phyloP scores from a whole-genome alignment of 2,113 vertebrate genomes.

The Oryctolagus cuniculus region mOryCun1.1 NC_091432.1:138559501-138560000 shows the following conservation, averaged over 20 bases:
- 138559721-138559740: neutral
- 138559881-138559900: neutral
- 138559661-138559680: neutral
- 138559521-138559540: neutral
- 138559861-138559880: neutral
- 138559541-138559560: neutral
- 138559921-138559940: neutral
- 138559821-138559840: neutral
- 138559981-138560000: neutral
- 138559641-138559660: accelerated
- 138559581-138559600: neutral
- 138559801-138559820: neutral
- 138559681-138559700: neutral
- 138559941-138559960: neutral
- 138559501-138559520: too few relatives aligned
- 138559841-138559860: neutral
- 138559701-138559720: neutral
- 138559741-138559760: neutral
- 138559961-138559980: too few relatives aligned
- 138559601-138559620: neutral
- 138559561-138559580: neutral
- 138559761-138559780: neutral
- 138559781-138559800: neutral
- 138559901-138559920: neutral
- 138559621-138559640: neutral